Evolutionary conservation across 1,140 invertebrate species (phyloP).

Genomic region (Portunus trituberculatus): DNA sequence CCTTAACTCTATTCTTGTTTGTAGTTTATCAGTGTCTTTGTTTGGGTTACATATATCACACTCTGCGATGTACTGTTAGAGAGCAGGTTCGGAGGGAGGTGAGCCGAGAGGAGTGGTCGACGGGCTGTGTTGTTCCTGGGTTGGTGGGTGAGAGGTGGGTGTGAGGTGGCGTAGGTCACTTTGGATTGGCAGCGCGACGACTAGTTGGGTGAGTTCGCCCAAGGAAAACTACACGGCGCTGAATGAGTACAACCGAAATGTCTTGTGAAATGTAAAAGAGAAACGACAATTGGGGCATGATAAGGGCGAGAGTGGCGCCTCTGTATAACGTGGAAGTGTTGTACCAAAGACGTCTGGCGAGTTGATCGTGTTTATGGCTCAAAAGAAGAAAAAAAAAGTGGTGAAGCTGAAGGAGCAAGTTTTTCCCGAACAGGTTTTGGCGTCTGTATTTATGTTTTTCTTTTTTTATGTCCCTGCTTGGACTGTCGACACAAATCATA

Average conservation of each 20-base stretch:
- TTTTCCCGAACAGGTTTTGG: conserved; percentile 51
- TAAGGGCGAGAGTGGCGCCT: background rate
- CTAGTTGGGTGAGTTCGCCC: background rate
- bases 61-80: background rate
- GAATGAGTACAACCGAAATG: background rate
- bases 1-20: conserved; percentile 41
- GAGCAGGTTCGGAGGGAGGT: background rate
- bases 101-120: background rate
- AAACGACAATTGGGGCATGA: background rate
- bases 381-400: conserved; percentile 41
- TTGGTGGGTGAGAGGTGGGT: background rate
- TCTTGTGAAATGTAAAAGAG: background rate
- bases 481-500: conserved; percentile 43
- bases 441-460: conserved; percentile 66
- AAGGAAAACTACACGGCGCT: background rate
- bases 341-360: background rate
- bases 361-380: conserved; percentile 36
- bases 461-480: conserved; percentile 38
- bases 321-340: conserved; percentile 10
- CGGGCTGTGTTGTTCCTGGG: background rate
- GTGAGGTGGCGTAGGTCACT: conserved; percentile 5
- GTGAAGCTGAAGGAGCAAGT: conserved; percentile 37
- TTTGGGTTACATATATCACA: conserved; percentile 52
- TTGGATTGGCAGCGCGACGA: background rate
- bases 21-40: conserved; percentile 47